A percentile compares a stretch with the other conserved stretches of the same genome.
phyloP scores from a whole-genome alignment of 2,888 invertebrate species.

The Andrena hattorfiana region DNA sequence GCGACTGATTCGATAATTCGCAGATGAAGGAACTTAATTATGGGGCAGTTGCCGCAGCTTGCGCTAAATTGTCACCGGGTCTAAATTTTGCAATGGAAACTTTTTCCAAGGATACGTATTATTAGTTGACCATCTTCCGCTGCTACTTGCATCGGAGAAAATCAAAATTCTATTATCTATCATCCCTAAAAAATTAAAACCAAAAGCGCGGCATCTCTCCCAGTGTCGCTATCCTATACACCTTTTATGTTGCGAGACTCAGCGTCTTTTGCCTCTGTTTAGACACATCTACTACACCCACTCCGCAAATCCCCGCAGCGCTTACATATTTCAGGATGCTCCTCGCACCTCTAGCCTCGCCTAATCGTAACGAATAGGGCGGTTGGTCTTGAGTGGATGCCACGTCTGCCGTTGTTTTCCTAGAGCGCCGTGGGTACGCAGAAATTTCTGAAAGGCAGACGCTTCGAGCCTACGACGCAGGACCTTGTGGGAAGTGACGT shows the following conservation, averaged over 20 bases:
- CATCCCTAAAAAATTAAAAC: too few relatives aligned
- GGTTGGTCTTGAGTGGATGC: slow-evolving; percentile 8
- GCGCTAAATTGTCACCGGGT: too few relatives aligned
- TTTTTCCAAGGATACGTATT: not conserved
- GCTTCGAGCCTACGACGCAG: not conserved
- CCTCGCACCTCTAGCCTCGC: slow-evolving; percentile 31
- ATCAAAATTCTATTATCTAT: too few relatives aligned
- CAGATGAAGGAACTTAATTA: too few relatives aligned
- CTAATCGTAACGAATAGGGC: slow-evolving; percentile 53
- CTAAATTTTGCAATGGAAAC: not conserved
- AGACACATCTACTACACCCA: not conserved
- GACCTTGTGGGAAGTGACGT: not conserved
- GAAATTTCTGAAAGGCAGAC: slow-evolving; percentile 19
- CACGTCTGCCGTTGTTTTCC: slow-evolving; percentile 30
- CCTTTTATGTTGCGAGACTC: too few relatives aligned
- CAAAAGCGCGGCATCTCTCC: too few relatives aligned
- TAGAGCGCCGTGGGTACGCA: not conserved
- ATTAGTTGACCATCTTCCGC: too few relatives aligned
- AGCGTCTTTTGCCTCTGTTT: not conserved
- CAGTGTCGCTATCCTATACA: too few relatives aligned
- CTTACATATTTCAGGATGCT: slow-evolving; percentile 40
- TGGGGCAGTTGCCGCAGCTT: too few relatives aligned
- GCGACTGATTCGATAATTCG: too few relatives aligned
- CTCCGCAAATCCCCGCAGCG: slow-evolving; percentile 6
- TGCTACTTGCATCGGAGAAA: too few relatives aligned